Base-by-base conservation (phyloP, 2,113 vertebrate species). In the Symphodus melops region DNA sequence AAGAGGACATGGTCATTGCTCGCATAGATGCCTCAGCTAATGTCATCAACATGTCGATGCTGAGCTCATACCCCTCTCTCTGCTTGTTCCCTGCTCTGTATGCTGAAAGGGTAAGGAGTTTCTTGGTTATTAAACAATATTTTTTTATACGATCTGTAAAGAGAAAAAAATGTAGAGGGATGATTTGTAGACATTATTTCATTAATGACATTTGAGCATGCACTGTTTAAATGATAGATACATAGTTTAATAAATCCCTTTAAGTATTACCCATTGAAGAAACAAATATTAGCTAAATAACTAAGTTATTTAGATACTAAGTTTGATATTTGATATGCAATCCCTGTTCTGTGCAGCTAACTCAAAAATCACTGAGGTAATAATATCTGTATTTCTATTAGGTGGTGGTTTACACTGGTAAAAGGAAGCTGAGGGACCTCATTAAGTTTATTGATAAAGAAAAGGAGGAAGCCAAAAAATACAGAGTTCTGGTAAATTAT, bases 11-110 rank as follows among this genome's bases (percentile, higher is more conserved):
- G 41, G 91, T 94, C 37, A 81, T 98, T 1, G 95, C 95, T 0
- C 97, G 94, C 81, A 95, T 96, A 0, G 96, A 99, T n/a, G 86
- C 95, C 39, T 96, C 94, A 0, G 95, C 96, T 14, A 99, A 99
- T 0, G 95, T 99, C 42, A 78, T 97, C 75, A 86, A 96, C 86
- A 76, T 95, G 1, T 65, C 85, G 0, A 75, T 82, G 14, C 4
- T 84, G 49, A 92, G 91, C 2, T 59, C 66, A 0, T 95, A 95
- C 13, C 97, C 95, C 0, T 92, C 94, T 16, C 94, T 99, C 86
- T 94, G 92, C 4, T 91, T 96, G 60, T 98, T 98, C n/a, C 97
- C 96, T 37, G 94, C 95, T 0, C 74, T 95, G 14, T 64, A 94
- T 0, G 68, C 89, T 16, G 93, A 95, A 59, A 88, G 92, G 82